These are phyloP conservation scores for Pseudorectes ferrugineus DNA, from an alignment of 2,113 vertebrate genomes.

Conservation along the genomic window DNA sequence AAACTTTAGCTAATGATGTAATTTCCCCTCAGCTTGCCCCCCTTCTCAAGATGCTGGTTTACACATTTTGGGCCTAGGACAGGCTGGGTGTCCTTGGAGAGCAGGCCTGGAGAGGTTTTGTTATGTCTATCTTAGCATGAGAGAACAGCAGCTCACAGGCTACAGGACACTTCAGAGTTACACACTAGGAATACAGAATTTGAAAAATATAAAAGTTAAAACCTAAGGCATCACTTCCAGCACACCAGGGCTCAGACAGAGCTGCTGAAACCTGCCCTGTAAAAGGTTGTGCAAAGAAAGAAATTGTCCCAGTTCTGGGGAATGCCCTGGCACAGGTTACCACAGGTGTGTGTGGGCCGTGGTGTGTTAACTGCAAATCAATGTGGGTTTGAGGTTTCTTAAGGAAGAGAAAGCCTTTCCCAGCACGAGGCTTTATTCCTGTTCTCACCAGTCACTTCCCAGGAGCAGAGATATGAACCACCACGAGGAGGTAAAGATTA, in stretches of 20 bases:
- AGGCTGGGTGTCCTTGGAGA: too few species aligned
- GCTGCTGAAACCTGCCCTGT: background rate
- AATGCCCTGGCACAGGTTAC: background rate
- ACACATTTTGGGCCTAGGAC: too few species aligned
- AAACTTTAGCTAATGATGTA: too few species aligned
- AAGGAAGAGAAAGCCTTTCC: background rate
- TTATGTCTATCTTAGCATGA: too few species aligned
- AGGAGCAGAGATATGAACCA: background rate
- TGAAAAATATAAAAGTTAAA: too few species aligned
- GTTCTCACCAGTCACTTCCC: background rate
- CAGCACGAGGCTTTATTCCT: rapidly evolving
- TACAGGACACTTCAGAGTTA: too few species aligned
- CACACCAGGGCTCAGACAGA: background rate
- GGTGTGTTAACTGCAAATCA: background rate
- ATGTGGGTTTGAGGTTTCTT: background rate
- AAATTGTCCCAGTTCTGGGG: background rate
- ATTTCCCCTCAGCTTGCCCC: too few species aligned
- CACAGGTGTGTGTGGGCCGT: background rate
- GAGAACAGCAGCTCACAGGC: too few species aligned
- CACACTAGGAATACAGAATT: too few species aligned
- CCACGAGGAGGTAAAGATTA: background rate
- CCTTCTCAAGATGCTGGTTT: too few species aligned
- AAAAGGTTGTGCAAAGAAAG: background rate
- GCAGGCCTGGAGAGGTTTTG: too few species aligned
- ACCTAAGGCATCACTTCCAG: too few species aligned